phyloP scores from a whole-genome alignment of 2,113 vertebrate species.

The Microtus richardsoni region DNA sequence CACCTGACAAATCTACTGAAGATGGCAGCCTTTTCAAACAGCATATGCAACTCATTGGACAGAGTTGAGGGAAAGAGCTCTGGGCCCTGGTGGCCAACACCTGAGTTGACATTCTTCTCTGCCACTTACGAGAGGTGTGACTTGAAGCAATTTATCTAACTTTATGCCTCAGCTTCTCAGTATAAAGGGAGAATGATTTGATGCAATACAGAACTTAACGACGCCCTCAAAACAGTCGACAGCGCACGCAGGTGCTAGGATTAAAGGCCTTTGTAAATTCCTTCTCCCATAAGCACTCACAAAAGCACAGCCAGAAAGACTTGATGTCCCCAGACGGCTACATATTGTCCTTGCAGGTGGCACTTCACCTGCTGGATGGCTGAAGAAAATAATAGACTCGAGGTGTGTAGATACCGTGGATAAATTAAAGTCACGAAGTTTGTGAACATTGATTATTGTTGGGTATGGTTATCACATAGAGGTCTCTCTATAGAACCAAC shows the following conservation, averaged over 20 bases:
- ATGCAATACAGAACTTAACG: background rate
- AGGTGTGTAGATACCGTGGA: background rate
- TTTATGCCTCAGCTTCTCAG: conserved; percentile 13
- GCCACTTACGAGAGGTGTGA: background rate
- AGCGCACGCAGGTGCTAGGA: background rate
- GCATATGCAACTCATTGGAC: background rate
- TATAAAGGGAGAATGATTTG: conserved; percentile 4
- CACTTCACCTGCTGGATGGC: background rate
- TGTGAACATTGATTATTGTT: background rate
- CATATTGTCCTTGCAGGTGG: background rate
- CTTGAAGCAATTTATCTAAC: background rate
- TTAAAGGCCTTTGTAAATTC: background rate
- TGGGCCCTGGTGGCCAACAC: background rate
- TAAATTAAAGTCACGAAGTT: conserved; percentile 19
- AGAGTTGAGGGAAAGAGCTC: background rate
- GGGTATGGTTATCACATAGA: background rate
- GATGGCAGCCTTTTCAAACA: background rate
- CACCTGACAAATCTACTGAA: background rate
- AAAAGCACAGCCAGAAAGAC: background rate
- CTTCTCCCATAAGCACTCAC: background rate
- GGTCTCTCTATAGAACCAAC: background rate
- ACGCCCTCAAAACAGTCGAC: background rate
- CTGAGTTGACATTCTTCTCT: background rate
- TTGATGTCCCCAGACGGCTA: background rate
- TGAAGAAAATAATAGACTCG: background rate